Base-by-base conservation (phyloP, 2,888 invertebrate species). In the Pycnomerus fuliginosus region DNA sequence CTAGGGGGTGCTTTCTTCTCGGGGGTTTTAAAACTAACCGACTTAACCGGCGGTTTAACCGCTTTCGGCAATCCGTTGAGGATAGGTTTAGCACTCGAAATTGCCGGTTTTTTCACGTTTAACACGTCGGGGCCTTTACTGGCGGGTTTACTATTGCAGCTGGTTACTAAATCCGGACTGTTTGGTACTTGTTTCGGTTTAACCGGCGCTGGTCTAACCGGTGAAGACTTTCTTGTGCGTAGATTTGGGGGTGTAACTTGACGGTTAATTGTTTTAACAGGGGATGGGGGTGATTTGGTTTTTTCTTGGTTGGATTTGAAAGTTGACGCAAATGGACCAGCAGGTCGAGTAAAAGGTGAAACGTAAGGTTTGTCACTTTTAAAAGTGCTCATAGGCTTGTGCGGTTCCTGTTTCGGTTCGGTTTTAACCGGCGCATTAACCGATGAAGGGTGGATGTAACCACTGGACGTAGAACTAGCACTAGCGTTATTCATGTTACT, bases 111-210 rank as follows among this genome's bases (percentile, higher is more conserved):
- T 37, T 65, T 65, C 3, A 45, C 76, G 40, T 77, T 80, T 14
- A 82, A 72, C n/a, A 82, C 78, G 58, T 81, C 82, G 0, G 82
- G 81, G 0, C 82, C 78, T 67, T n/a, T 70, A 63, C 23, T 53
- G 79, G 85, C 38, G 0, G 83, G 78, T 67, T 84, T 83, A 8
- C 69, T 64, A 27, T 55, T 80, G 62, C 86, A 86, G 60, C 85
- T 85, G 0, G 84, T 84, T 2, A 86, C 85, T 16, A 87, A 68
- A 62, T 87, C 86, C 0, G 86, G 86, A 65, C 84, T 85, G 58
- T 85, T 50, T 22, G 56, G 46, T 10, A 56, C 53, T 11, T 58
- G 40, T 1, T 56, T 44, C 1, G 62, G 44, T 36, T 65, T 60
- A 2, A 62, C 61, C 1, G 69, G 61, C n/a, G 40, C 40, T 14